Evolutionary conservation across 2,888 invertebrate species (phyloP), one percentile per base, ranked within the genome.

Genomic region (Drosophila tanythrix): DNA sequence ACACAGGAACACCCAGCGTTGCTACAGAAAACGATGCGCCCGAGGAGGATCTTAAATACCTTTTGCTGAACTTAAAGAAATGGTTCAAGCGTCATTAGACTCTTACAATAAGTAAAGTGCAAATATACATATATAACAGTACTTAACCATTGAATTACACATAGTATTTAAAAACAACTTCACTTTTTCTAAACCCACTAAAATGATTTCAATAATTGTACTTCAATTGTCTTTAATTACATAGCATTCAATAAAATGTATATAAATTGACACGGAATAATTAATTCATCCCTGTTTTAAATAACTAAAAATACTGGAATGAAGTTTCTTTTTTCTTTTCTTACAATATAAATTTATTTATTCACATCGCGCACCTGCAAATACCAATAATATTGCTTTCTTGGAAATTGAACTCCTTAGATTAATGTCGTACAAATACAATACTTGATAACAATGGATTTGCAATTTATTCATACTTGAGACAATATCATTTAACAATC

Each of bases 31-130:
- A 36, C 3, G 59, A 72, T 5, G 2, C 62, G 48, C 83, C 83
- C 13, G 80, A 80, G 27, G 83, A 80, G 59, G 80, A 80, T 63
- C 53, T 80, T n/a, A 56, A 57, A 59, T 10, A 40, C 7, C 35
- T 71, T 13, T 18, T 81, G 25, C 11, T 29, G 6, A 51, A 70
- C n/a, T 35, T 80, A n/a, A 65, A 68, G 51, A 55, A 69, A 0
- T 79, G 68, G 73, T 36, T 81, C 35, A 62, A 52, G 8, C 48
- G 57, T 15, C 21, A 72, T n/a, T 81, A 76, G 56, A 21, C 50
- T 31, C 46, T 53, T 60, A 31, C 11, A 48, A 68, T 38, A 58
- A 35, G 35, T 67, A 51, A 50, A 63, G 25, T 59, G 38, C 21
- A 11, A 52, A 53, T 38, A 36, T 29, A 31, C 36, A 50, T 25